A percentile compares a stretch with the other conserved stretches of the same genome.
Conservation (phyloP, 1,140 invertebrate species). For the Ephestia elutella region DNA sequence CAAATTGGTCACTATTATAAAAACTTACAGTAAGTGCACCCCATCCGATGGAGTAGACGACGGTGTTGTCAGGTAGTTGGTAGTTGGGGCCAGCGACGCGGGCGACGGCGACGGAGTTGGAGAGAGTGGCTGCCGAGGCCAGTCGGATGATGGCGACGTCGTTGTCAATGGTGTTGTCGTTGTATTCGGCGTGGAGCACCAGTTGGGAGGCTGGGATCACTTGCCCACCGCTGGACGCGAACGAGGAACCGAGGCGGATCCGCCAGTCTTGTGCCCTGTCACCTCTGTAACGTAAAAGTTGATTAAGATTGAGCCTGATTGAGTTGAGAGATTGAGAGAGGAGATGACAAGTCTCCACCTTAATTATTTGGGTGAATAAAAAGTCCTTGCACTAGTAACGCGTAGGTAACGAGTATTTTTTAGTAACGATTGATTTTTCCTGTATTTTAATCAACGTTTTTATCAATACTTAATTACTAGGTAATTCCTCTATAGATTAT, state of each 20-base stretch:
- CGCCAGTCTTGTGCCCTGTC: slow-evolving; percentile 29
- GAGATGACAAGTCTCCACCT: too few relatives aligned
- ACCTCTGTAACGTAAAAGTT: slow-evolving; percentile 21
- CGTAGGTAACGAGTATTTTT: too few relatives aligned
- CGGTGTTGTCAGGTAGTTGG: slow-evolving; percentile 34
- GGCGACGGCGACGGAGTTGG: slow-evolving; percentile 20
- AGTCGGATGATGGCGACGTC: slow-evolving; percentile 77
- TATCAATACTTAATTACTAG: too few relatives aligned
- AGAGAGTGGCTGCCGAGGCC: slow-evolving; percentile 29
- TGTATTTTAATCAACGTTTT: too few relatives aligned
- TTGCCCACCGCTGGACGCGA: slow-evolving; percentile 50
- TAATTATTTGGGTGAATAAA: too few relatives aligned
- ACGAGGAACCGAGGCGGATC: slow-evolving; percentile 37
- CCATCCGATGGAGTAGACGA: slow-evolving; percentile 75
- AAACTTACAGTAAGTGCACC: slow-evolving; percentile 62
- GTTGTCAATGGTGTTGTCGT: slow-evolving; percentile 63
- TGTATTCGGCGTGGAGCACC: slow-evolving; percentile 67
- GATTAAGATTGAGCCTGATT: too few relatives aligned
- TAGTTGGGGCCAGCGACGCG: slow-evolving; percentile 36
- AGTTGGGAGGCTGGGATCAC: slow-evolving; percentile 51
- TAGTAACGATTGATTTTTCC: too few relatives aligned
- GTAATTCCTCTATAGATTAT: too few relatives aligned
- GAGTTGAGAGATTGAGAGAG: too few relatives aligned
- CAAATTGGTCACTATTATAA: too few relatives aligned
- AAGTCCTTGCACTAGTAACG: too few relatives aligned